Percentiles rank a stretch among this genome's conserved stretches.
Evolutionary conservation across 2,113 vertebrate genomes (phyloP).

Genomic region (Eretmochelys imbricata): DNA sequence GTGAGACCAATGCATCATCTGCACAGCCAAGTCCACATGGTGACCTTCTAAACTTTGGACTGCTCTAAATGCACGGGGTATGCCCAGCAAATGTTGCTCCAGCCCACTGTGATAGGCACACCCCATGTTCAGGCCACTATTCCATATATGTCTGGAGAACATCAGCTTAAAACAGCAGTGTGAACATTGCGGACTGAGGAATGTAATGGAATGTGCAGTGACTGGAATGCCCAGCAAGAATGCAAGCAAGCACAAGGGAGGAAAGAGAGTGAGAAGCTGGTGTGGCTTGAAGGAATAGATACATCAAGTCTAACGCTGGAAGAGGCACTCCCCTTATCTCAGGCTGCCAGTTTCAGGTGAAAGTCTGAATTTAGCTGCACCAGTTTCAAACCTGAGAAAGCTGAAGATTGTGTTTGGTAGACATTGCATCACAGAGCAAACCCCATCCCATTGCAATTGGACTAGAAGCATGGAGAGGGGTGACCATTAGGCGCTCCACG

Average conservation of each 20-base stretch:
- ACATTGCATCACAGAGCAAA: not conserved
- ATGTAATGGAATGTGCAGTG: accelerated
- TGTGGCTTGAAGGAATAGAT: not conserved
- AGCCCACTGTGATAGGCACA: not conserved
- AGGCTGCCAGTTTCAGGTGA: not conserved
- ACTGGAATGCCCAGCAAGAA: not conserved
- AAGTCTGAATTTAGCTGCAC: not conserved
- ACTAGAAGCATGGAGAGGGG: not conserved
- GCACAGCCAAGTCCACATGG: accelerated
- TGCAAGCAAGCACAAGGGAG: accelerated
- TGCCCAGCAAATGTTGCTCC: too few relatives aligned
- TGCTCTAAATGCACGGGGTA: too few relatives aligned
- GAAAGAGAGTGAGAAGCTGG: not conserved
- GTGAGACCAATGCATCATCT: accelerated
- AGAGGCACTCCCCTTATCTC: too few relatives aligned
- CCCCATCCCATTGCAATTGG: not conserved
- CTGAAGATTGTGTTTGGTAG: not conserved
- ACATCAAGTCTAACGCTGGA: not conserved
- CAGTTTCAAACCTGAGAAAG: not conserved
- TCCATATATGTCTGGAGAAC: not conserved
- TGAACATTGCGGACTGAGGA: accelerated
- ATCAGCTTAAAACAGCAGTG: not conserved
- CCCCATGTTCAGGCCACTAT: not conserved
- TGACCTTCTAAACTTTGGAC: too few relatives aligned
- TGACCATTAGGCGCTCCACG: not conserved